These are phyloP conservation scores for Masticophis lateralis DNA, from an alignment of 2,797 vertebrate species.

Conservation along the genomic window DNA sequence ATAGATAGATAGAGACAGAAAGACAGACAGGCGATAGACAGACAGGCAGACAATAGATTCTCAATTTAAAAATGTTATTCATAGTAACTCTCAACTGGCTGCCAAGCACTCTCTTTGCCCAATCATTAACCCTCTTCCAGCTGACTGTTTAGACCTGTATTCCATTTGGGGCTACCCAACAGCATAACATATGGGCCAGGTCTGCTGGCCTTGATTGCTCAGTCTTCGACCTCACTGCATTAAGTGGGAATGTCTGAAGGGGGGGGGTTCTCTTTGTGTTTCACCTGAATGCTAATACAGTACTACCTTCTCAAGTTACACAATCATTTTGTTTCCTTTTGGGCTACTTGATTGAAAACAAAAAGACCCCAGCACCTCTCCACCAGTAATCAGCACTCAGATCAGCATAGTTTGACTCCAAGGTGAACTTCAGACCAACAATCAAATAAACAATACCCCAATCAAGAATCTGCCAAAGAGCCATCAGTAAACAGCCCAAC, in stretches of 20 bases:
- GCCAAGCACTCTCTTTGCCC: background rate
- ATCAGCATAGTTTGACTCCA: background rate
- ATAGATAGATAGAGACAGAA: too few relatives aligned
- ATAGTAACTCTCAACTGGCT: background rate
- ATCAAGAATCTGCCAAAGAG: background rate
- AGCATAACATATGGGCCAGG: background rate
- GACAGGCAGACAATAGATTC: background rate
- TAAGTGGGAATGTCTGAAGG: background rate
- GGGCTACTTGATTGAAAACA: background rate
- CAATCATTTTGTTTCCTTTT: background rate
- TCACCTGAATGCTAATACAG: background rate
- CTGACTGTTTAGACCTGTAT: background rate
- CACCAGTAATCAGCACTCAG: background rate
- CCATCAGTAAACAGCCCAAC: background rate
- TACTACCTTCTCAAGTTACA: background rate
- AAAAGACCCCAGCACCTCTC: background rate
- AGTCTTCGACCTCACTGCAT: background rate
- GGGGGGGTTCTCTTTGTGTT: background rate
- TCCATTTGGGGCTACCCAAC: background rate
- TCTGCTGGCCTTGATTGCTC: background rate
- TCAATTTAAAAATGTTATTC: background rate
- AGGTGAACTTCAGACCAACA: background rate
- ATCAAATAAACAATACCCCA: background rate
- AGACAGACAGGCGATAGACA: background rate
- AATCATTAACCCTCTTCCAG: background rate